A percentile compares a stretch with the other conserved stretches of the same genome.
Conservation (phyloP, 2,888 invertebrate species). For the Hemithea aestivaria region DNA sequence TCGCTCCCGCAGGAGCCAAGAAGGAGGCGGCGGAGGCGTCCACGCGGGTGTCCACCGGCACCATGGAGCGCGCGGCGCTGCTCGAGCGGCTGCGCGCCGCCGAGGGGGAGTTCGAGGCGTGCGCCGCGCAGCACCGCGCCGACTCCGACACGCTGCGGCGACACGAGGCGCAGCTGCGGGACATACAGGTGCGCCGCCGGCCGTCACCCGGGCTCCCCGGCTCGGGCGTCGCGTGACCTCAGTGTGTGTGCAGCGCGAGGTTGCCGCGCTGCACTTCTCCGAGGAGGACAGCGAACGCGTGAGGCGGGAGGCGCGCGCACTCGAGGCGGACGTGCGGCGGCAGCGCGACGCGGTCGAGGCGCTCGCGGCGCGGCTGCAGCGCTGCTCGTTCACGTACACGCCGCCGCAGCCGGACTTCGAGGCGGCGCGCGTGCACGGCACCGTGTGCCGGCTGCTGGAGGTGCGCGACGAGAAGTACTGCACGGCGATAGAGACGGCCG, state of each 20-base stretch:
- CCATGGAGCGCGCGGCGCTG: constrained; percentile 85
- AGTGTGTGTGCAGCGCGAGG: constrained; percentile 58
- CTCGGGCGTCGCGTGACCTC: background rate
- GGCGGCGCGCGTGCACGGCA: constrained; percentile 79
- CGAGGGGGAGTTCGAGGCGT: constrained; percentile 82
- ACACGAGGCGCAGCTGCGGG: constrained; percentile 8
- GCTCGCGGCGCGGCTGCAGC: constrained; percentile 78
- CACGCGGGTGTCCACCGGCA: constrained; percentile 87
- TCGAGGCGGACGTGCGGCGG: constrained; percentile 72
- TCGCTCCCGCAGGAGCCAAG: constrained; percentile 80
- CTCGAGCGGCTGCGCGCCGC: constrained; percentile 82
- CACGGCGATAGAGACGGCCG: constrained; percentile 91
- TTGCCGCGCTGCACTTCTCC: constrained; percentile 77
- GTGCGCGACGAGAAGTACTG: constrained; percentile 84
- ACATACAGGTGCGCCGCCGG: constrained; percentile 78
- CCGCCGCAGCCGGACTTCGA: constrained; percentile 89
- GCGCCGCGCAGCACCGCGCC: constrained; percentile 82
- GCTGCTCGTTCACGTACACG: constrained; percentile 84
- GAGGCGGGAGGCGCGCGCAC: constrained; percentile 60
- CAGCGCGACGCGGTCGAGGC: constrained; percentile 68
- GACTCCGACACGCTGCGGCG: constrained; percentile 80
- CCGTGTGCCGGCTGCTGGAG: constrained; percentile 88
- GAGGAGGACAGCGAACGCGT: constrained; percentile 80
- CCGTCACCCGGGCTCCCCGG: too few species aligned
- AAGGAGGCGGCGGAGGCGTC: constrained; percentile 86